Percentiles rank a stretch among this genome's conserved stretches.
These are phyloP conservation scores for Sorex araneus DNA, from an alignment of 2,113 vertebrate species.

Conservation along the genomic window DNA sequence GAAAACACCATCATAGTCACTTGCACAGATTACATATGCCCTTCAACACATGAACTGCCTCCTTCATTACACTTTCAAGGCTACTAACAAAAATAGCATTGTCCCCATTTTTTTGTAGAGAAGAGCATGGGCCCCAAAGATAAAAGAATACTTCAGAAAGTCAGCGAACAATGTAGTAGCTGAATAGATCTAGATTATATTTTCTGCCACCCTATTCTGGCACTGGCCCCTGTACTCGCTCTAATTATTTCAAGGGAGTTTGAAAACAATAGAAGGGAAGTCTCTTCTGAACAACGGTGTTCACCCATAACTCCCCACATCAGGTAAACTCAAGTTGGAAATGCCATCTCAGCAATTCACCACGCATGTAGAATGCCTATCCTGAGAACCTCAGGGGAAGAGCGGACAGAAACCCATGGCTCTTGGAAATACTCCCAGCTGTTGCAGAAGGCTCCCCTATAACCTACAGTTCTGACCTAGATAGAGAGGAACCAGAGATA, in stretches of 20 bases:
- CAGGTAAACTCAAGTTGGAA: not conserved
- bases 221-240: not conserved
- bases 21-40: accelerated
- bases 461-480: not conserved
- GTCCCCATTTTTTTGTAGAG: not conserved
- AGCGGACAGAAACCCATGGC: accelerated
- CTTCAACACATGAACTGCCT: too few relatives aligned
- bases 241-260: not conserved
- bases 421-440: not conserved
- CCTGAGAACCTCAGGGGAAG: not conserved
- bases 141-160: not conserved
- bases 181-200: not conserved
- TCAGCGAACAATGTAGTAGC: not conserved
- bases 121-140: accelerated
- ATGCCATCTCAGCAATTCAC: not conserved
- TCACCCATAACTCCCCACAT: not conserved
- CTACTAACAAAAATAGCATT: not conserved
- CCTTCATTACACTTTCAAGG: not conserved
- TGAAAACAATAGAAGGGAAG: not conserved
- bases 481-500: not conserved
- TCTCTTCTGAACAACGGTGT: too few relatives aligned
- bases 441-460: too few relatives aligned
- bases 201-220: not conserved
- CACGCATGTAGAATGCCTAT: not conserved
- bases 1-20: not conserved